Conservation (phyloP, 2,797 vertebrate species). For the Hoplostethus atlanticus region DNA sequence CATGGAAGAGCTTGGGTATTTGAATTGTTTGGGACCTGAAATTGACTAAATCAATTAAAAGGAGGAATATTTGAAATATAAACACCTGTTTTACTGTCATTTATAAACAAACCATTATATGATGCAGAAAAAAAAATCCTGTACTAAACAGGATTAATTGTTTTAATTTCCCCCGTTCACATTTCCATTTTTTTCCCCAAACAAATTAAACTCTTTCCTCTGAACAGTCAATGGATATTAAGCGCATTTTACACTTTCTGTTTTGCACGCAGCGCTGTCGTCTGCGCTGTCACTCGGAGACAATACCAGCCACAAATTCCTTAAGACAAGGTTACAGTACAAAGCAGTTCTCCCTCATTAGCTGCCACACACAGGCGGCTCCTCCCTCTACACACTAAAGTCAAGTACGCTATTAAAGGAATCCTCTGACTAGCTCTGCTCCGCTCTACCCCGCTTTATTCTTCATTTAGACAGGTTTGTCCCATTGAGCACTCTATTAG, state of each 20-base stretch:
- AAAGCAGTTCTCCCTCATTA: conserved; percentile 72
- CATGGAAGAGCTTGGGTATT: conserved; percentile 40
- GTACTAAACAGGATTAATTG: neutral
- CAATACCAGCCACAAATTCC: conserved; percentile 66
- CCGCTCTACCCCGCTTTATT: conserved; percentile 67
- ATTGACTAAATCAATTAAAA: conserved; percentile 25
- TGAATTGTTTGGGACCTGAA: conserved; percentile 28
- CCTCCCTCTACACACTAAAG: conserved; percentile 66
- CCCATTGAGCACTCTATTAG: conserved; percentile 79
- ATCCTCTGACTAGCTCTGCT: conserved; percentile 69
- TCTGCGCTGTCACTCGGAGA: conserved; percentile 61
- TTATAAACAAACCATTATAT: conserved; percentile 1
- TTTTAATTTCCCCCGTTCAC: neutral
- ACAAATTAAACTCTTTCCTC: conserved; percentile 21
- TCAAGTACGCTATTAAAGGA: conserved; percentile 73
- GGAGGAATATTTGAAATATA: conserved; percentile 2
- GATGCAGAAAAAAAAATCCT: conserved; percentile 15
- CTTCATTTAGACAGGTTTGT: conserved; percentile 83
- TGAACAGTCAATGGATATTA: conserved; percentile 3
- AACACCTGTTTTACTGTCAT: conserved; percentile 10
- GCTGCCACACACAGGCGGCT: conserved; percentile 64
- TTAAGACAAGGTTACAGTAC: conserved; percentile 43
- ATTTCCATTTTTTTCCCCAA: conserved; percentile 2
- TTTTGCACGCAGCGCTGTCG: conserved; percentile 13
- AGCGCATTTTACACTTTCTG: conserved; percentile 31